Evolutionary conservation across 2,797 vertebrate genomes (phyloP).

Genomic region (Pseudomugil gertrudae): DNA sequence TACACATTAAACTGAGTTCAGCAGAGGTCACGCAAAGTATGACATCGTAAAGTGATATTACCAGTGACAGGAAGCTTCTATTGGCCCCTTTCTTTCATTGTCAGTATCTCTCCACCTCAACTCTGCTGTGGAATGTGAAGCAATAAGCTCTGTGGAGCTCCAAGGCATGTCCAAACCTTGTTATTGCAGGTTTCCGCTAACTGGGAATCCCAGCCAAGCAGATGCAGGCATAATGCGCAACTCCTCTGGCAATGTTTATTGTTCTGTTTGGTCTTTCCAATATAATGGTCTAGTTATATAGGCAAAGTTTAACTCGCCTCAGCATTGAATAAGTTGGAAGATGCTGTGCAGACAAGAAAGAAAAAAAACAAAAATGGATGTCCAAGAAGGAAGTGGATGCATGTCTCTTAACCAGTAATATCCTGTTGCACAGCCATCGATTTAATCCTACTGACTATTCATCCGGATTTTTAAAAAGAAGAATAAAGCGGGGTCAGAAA

Average conservation of each 20-base stretch:
- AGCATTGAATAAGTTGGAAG: neutral
- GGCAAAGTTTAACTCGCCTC: slow-evolving; percentile 19
- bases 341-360: slow-evolving; percentile 8
- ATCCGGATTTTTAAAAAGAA: neutral
- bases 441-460: slow-evolving; percentile 16
- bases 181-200: slow-evolving; percentile 66
- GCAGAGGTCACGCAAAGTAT: neutral
- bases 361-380: neutral
- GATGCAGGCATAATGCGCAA: slow-evolving; percentile 42
- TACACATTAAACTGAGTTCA: slow-evolving; percentile 14
- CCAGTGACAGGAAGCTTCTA: slow-evolving; percentile 27
- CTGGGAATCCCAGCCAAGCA: slow-evolving; percentile 54
- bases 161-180: slow-evolving; percentile 64
- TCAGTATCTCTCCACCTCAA: slow-evolving; percentile 38
- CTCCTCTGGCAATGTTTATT: slow-evolving; percentile 44
- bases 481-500: neutral
- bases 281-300: slow-evolving; percentile 20
- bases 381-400: neutral
- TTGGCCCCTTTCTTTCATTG: slow-evolving; percentile 5
- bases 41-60: slow-evolving; percentile 24
- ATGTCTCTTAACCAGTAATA: slow-evolving; percentile 13
- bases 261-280: slow-evolving; percentile 19
- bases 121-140: slow-evolving; percentile 69
- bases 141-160: slow-evolving; percentile 47
- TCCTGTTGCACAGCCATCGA: slow-evolving; percentile 12